A percentile compares a stretch with the other conserved stretches of the same genome.
Evolutionary conservation across 2,888 invertebrate species (phyloP).

Genomic region (Marronus borbonicus): DNA sequence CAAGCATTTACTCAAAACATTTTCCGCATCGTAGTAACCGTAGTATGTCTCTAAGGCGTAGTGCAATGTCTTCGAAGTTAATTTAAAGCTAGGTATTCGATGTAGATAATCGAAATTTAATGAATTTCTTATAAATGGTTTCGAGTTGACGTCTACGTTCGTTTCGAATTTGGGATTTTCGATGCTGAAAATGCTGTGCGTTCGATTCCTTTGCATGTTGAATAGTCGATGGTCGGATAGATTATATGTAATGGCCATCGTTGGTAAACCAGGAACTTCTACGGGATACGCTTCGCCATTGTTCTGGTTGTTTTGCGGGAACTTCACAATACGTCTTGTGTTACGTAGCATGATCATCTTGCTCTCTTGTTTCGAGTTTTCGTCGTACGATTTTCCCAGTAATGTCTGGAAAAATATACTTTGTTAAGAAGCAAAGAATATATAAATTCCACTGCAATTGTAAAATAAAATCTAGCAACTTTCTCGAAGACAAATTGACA

Average conservation of each 20-base stretch:
- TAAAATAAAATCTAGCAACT: too few species aligned
- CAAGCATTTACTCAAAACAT: conserved; percentile 65
- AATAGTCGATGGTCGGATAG: conserved; percentile 63
- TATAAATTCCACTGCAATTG: too few species aligned
- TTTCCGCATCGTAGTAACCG: conserved; percentile 68
- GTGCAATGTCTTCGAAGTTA: conserved; percentile 67
- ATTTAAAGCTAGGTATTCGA: conserved; percentile 58
- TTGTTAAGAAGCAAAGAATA: not conserved
- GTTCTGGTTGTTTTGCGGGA: conserved; percentile 71
- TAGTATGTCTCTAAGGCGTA: conserved; percentile 67
- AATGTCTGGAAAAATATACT: conserved; percentile 68
- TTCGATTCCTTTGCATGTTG: conserved; percentile 59
- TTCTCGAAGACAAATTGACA: too few species aligned
- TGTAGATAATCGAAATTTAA: conserved; percentile 58
- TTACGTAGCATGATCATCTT: conserved; percentile 80
- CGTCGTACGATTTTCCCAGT: conserved; percentile 74
- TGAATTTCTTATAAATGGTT: conserved; percentile 49
- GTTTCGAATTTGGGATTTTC: conserved; percentile 56
- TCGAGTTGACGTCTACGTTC: conserved; percentile 49
- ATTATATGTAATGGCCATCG: conserved; percentile 68
- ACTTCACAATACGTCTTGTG: conserved; percentile 81
- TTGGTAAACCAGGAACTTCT: conserved; percentile 68
- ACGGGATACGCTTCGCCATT: conserved; percentile 66
- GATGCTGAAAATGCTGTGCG: conserved; percentile 49
- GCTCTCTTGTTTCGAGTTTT: conserved; percentile 74